Base-by-base conservation (phyloP, 53 echinoderm and acorn worm genomes). In the Patiria pectinifera region DNA sequence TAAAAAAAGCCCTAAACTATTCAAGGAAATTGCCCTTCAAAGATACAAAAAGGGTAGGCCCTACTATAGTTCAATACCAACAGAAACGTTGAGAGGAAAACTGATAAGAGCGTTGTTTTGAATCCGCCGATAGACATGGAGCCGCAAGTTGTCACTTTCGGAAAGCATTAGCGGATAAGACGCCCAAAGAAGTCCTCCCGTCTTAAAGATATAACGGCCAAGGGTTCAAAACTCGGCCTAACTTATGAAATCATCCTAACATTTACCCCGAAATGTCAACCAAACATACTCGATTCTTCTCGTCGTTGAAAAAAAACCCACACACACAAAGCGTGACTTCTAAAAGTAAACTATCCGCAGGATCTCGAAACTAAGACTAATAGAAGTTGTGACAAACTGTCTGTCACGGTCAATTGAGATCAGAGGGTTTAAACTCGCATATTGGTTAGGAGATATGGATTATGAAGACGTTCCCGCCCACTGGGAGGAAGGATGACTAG, bases 321-420 rank as follows among this genome's bases (percentile, higher is more conserved):
- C 53, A 53, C 53, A 53, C 53, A 53, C 80, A 79, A 79, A 79
- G 45, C 80, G 47, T 79, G 80, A 47, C 80, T 46, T 12, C 26
- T 26, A 59, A 53, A 53, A 18, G 35, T 47, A 61, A 88, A 62
- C 88, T 88, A 53, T 53, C 25, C 13, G 48, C 24, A 24, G 49
- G 62, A 78, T 44, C 23, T 24, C 78, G 88, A 88, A 88, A 78
- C 88, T 60, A 76, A 87, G 77, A 53, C 78, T 62, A 19, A 25
- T 24, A 61, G 62, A 61, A 49, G 49, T 45, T 35, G 35, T 61
- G 88, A 53, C 78, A 77, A 88, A 60, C 49, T 16, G 23, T 26
- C 76, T 15, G 78, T 4, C 59, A 88, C 60, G 78, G 78, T 88
- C 88, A 61, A 88, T 88, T 88, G 78, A 18, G 3, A 78, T 22